phyloP scores from a whole-genome alignment of 2,797 vertebrate species.

The Pangasius larnaudii region DNA sequence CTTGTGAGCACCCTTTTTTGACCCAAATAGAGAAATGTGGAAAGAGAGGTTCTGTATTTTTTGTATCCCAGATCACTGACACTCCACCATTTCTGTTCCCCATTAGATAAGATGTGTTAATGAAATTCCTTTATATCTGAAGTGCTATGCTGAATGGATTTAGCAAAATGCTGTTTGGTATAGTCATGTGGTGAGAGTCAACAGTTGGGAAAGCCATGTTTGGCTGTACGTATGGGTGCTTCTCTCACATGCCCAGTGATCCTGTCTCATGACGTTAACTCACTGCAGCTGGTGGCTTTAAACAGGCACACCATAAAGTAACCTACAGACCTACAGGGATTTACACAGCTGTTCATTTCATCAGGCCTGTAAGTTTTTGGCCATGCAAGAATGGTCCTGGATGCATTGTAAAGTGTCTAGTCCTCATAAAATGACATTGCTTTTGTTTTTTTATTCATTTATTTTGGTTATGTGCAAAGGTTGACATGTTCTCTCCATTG shows the following conservation, averaged over 20 bases:
- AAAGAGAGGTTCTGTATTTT: neutral
- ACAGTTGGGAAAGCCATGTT: constrained; percentile 26
- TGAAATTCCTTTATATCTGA: constrained; percentile 25
- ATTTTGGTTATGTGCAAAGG: neutral
- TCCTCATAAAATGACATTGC: neutral
- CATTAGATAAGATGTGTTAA: constrained; percentile 4
- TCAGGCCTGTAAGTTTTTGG: constrained; percentile 8
- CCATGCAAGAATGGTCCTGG: neutral
- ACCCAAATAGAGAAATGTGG: neutral
- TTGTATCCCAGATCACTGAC: neutral
- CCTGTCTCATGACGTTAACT: constrained; percentile 18
- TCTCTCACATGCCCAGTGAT: constrained; percentile 13
- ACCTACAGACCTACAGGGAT: constrained; percentile 14
- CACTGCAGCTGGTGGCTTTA: constrained; percentile 19
- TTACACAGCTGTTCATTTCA: constrained; percentile 38
- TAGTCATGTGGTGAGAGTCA: constrained; percentile 15
- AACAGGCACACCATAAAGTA: constrained; percentile 20
- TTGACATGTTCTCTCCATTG: neutral
- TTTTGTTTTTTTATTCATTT: neutral
- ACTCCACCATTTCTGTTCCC: neutral
- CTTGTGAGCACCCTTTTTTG: neutral
- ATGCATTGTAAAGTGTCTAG: neutral
- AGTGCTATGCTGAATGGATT: neutral
- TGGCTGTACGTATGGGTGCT: neutral
- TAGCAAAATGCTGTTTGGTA: neutral